phyloP scores from a whole-genome alignment of 2,888 invertebrate species.

The Drosophila percnosoma region DNA sequence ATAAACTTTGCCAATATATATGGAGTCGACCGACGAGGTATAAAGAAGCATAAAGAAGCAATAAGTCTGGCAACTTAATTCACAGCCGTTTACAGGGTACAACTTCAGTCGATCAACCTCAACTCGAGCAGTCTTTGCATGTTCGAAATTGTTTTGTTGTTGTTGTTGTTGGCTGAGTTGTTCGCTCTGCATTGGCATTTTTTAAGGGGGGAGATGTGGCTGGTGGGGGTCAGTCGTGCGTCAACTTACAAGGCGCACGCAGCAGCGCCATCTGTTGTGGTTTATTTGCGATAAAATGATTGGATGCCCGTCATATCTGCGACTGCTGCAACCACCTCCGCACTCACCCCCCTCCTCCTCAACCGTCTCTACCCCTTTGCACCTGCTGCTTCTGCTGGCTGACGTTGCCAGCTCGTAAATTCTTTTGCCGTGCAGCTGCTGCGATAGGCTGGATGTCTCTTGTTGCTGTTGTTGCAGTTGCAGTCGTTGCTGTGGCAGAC shows the following conservation, averaged over 20 bases:
- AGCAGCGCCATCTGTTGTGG: slow-evolving; percentile 81
- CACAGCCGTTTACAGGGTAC: background rate
- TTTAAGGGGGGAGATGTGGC: background rate
- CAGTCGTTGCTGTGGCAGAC: slow-evolving; percentile 56
- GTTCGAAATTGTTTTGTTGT: slow-evolving; percentile 21
- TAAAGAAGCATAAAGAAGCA: background rate
- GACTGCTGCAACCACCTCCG: slow-evolving; percentile 24
- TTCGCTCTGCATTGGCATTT: slow-evolving; percentile 16
- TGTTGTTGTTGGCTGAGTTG: slow-evolving; percentile 27
- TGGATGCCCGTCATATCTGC: slow-evolving; percentile 80
- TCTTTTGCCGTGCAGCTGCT: slow-evolving; percentile 44
- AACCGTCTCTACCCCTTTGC: slow-evolving; percentile 12
- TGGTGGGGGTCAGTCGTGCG: slow-evolving; percentile 59
- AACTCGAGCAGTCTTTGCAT: background rate
- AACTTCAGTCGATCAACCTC: background rate
- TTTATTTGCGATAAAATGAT: slow-evolving; percentile 82
- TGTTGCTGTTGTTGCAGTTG: slow-evolving; percentile 16
- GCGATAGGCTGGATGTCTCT: slow-evolving; percentile 65
- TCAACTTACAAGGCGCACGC: slow-evolving; percentile 75
- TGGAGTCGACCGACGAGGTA: too few species aligned
- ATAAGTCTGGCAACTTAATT: background rate
- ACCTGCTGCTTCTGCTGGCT: slow-evolving; percentile 21
- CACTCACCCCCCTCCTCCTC: background rate
- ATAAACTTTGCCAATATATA: background rate
- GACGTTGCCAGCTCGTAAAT: slow-evolving; percentile 62